Base-by-base conservation (phyloP, 1,140 invertebrate species). In the Neodiprion pinetum region DNA sequence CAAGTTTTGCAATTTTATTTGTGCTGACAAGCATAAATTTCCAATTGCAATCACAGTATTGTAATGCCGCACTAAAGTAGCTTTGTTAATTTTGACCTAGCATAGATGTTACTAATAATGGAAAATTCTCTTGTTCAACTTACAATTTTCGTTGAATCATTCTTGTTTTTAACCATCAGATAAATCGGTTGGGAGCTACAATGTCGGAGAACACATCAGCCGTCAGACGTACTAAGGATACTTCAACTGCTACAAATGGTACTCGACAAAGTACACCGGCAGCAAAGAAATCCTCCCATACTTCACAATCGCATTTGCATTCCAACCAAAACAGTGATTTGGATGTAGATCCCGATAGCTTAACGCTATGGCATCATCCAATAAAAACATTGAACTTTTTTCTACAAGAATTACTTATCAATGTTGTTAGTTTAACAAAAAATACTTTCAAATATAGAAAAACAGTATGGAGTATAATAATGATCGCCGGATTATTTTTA, bases 281-380 rank as follows among this genome's bases (percentile, higher is more conserved):
- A 17, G 73, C 79, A 65, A 71, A 80, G 67, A 47, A 21, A 21
- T 23, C 67, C 17, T 17, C 67, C 21, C 67, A 69, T 21, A 69
- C 40, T 23, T 69, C 67, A 21, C 67, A 69, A 69, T 69, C 67
- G 7, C 11, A 69, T 69, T 17, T 23, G 40, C 17, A 23, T 69
- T 69, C 17, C 80, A 79, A 77, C 7, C n/a, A 12, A 70, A 71
- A 1, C 48, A 48, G 48, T 40, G 70, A 71, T 17, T 40, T 61
- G 66, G 74, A 80, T 68, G 80, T 87, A 77, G 91, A 93, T 80
- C 83, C 91, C 12, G 90, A 91, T 82, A 91, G 92, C 81, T 86
- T 98, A 77, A 96, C 97, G 49, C 84, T 99, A 74, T 98, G 96
- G 96, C 91, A 94, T 82, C 92, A 92, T 83, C 97, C 97, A 40